These are phyloP conservation scores for Gobio occitaniae DNA, from an alignment of 2,797 vertebrate genomes.

Conservation along the genomic window DNA sequence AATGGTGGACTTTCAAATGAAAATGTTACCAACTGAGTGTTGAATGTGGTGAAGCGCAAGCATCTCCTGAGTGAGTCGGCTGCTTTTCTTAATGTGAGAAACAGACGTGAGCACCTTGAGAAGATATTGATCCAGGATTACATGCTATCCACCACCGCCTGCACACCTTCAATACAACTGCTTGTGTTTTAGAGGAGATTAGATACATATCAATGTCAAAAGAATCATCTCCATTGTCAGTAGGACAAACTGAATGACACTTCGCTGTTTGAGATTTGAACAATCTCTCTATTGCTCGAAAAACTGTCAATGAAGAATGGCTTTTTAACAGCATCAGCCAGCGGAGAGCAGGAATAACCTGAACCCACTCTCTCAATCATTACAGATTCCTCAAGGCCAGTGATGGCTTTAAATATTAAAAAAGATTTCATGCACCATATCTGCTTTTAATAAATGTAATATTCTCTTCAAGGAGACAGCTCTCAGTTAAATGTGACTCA, in stretches of 20 bases:
- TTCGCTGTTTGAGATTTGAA: conserved; percentile 1
- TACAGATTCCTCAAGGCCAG: conserved; percentile 20
- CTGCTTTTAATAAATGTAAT: conserved; percentile 48
- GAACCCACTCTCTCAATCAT: conserved; percentile 20
- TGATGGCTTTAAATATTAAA: conserved; percentile 20
- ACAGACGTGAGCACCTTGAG: conserved; percentile 63
- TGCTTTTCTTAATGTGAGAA: conserved; percentile 69
- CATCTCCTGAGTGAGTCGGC: conserved; percentile 71
- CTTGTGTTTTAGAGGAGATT: neutral
- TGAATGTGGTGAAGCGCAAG: conserved; percentile 62
- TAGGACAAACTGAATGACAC: conserved; percentile 19
- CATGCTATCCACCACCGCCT: neutral
- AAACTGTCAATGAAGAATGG: conserved; percentile 14
- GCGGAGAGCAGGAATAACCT: neutral
- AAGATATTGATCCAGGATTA: conserved; percentile 57
- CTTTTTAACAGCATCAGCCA: neutral
- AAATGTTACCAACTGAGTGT: neutral
- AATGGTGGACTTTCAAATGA: neutral
- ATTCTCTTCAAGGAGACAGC: conserved; percentile 18
- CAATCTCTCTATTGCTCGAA: neutral
- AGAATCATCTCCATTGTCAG: neutral
- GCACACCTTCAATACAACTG: conserved; percentile 11
- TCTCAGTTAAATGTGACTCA: neutral
- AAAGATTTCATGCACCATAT: conserved; percentile 39
- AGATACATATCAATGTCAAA: conserved; percentile 8